Evolutionary conservation across 2,113 vertebrate genomes (phyloP).

Genomic region (Nibea albiflora): DNA sequence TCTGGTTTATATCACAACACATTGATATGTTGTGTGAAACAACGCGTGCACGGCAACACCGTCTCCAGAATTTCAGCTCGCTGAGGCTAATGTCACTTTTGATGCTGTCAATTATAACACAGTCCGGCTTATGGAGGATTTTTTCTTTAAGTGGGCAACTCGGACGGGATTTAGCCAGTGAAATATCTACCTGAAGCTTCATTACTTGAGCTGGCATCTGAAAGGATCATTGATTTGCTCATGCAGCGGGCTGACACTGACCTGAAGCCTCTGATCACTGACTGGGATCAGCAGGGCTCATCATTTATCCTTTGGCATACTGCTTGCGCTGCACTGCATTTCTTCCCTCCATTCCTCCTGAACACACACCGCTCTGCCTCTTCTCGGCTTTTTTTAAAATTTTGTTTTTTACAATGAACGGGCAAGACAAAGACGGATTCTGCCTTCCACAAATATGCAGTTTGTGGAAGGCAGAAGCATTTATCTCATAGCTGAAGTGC

Average conservation of each 20-base stretch:
- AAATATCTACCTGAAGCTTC: slow-evolving; percentile 34
- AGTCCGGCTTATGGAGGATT: not conserved
- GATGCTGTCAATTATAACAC: slow-evolving; percentile 1
- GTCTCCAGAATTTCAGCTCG: not conserved
- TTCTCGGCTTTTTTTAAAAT: not conserved
- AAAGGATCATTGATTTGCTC: slow-evolving; percentile 51
- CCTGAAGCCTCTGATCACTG: slow-evolving; percentile 57
- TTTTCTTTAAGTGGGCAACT: not conserved
- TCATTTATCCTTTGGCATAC: slow-evolving; percentile 52
- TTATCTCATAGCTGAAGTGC: no score
- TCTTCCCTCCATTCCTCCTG: not conserved
- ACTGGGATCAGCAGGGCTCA: slow-evolving; percentile 53
- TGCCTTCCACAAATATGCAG: not conserved
- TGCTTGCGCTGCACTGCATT: slow-evolving; percentile 43
- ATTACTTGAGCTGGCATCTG: slow-evolving; percentile 22
- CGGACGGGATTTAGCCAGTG: slow-evolving; percentile 12
- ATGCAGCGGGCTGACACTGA: slow-evolving; percentile 50
- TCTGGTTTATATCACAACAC: not conserved
- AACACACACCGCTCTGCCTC: slow-evolving; percentile 17
- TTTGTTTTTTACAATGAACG: slow-evolving; percentile 2
- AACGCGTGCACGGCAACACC: not conserved
- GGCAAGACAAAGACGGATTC: not conserved
- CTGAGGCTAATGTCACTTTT: not conserved
- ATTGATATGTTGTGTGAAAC: not conserved
- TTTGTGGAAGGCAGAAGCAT: no score